Base-by-base conservation (phyloP, 2,797 vertebrate species). In the Sebastes hubbsi region DNA sequence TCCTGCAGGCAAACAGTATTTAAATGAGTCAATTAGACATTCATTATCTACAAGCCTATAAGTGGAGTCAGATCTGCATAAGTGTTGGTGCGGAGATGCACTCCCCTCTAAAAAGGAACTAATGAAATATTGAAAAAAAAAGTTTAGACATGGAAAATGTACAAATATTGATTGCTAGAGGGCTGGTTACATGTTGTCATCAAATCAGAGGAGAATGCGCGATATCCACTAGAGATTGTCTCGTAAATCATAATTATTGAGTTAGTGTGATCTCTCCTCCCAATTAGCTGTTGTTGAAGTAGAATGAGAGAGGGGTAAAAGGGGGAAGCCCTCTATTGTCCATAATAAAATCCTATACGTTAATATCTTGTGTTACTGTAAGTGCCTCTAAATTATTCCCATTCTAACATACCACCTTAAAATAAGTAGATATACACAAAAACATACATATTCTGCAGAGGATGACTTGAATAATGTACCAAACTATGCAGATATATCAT, bases 21-120 rank as follows among this genome's bases (percentile, higher is more conserved):
- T 97, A 98, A 99, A 99, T 99, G 97, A 99, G 97, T 99, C 97
- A 99, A 99, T 99, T 99, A 99, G 95, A 97, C 97, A 97, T 97
- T 97, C 97, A 99, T 99, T 99, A 99, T 97, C 92, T 96, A 95
- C 96, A 94, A 96, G 93, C 88, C 95, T 95, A 95, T 94, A 87
- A 95, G 92, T 94, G 88, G 84, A 88, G 90, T 89, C 87, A 88
- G 90, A 94, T 93, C 92, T 93, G 91, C 94, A 93, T 94, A 90
- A 93, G 91, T 88, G 93, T 94, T 92, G 92, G 91, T 91, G 86
- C 81, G 61, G 86, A 89, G 88, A 89, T 93, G 94, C 94, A 91
- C 93, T 94, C 95, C 68, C 67, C 64, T 72, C 95, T 95, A 94
- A 95, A 96, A 95, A 91, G 90, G 89, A 94, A 94, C 93, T 96